Conservation (phyloP, 2,888 invertebrate species). For the Oscheius sp. region DNA sequence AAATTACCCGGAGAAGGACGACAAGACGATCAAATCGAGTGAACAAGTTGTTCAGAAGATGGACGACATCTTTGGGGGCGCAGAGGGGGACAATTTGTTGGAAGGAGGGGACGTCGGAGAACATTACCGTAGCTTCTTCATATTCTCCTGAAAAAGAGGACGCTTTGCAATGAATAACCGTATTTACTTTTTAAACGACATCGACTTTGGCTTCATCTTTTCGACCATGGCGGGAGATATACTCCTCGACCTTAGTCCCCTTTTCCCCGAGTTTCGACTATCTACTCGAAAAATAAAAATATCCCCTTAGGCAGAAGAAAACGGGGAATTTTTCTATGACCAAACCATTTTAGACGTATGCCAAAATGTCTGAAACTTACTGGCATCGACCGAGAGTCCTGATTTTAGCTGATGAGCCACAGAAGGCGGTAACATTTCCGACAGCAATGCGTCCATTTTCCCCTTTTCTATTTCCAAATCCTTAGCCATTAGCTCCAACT, state of each 20-base stretch:
- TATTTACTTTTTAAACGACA: neutral
- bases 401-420: slow-evolving; percentile 72
- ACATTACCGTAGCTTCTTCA: slow-evolving; percentile 72
- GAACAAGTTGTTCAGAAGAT: slow-evolving; percentile 66
- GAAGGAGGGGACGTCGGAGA: slow-evolving; percentile 74
- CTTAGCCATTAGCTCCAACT: slow-evolving; percentile 63
- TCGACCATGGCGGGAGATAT: no score
- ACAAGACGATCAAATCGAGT: slow-evolving; percentile 63
- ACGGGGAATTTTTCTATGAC: no score
- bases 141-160: slow-evolving; percentile 56
- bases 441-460: slow-evolving; percentile 73
- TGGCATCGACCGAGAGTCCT: slow-evolving; percentile 72
- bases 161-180: neutral
- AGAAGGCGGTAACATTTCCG: slow-evolving; percentile 73
- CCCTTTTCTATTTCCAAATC: slow-evolving; percentile 64
- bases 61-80: slow-evolving; percentile 63
- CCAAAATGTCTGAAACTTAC: slow-evolving; percentile 41
- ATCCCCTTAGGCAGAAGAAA: no score
- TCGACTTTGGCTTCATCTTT: no score
- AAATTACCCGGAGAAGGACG: slow-evolving; percentile 43
- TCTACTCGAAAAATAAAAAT: no score
- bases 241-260: no score
- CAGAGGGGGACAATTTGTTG: slow-evolving; percentile 73
- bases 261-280: no score
- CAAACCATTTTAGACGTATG: neutral